phyloP scores from a whole-genome alignment of 2,113 vertebrate genomes.

The Lycaon pictus region DNA sequence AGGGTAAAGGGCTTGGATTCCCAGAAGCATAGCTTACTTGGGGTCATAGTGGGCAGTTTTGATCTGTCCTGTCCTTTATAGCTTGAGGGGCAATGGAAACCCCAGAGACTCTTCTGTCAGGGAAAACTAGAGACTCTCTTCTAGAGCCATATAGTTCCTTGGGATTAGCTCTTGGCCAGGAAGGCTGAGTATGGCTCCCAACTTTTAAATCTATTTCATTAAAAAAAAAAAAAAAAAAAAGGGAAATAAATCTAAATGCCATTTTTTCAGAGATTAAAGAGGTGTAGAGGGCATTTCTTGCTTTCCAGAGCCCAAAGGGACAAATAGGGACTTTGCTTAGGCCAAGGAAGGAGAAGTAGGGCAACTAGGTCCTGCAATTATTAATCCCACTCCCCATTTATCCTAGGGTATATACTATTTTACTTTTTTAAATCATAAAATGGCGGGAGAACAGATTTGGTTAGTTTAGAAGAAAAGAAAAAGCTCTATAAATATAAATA shows the following conservation, averaged over 20 bases:
- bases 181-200: constrained; percentile 82
- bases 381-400: constrained; percentile 73
- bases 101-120: constrained; percentile 81
- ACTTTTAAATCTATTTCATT: constrained; percentile 76
- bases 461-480: constrained; percentile 85
- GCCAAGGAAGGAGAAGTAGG: constrained; percentile 79
- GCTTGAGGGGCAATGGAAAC: constrained; percentile 66
- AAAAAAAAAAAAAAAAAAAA: constrained; percentile 52
- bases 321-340: constrained; percentile 76
- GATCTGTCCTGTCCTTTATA: constrained; percentile 63
- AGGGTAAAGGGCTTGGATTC: constrained; percentile 64
- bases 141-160: constrained; percentile 82
- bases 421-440: constrained; percentile 85
- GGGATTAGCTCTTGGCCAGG: constrained; percentile 81
- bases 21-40: constrained; percentile 65
- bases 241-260: constrained; percentile 72
- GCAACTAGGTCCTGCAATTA: constrained; percentile 69
- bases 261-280: constrained; percentile 78
- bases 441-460: constrained; percentile 81
- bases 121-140: constrained; percentile 82
- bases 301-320: constrained; percentile 78
- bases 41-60: constrained; percentile 65
- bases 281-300: constrained; percentile 77
- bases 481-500: constrained; percentile 86
- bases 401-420: constrained; percentile 81